Evolutionary conservation across 2,113 vertebrate genomes (phyloP).

Genomic region (Ceuthmochares aereus): DNA sequence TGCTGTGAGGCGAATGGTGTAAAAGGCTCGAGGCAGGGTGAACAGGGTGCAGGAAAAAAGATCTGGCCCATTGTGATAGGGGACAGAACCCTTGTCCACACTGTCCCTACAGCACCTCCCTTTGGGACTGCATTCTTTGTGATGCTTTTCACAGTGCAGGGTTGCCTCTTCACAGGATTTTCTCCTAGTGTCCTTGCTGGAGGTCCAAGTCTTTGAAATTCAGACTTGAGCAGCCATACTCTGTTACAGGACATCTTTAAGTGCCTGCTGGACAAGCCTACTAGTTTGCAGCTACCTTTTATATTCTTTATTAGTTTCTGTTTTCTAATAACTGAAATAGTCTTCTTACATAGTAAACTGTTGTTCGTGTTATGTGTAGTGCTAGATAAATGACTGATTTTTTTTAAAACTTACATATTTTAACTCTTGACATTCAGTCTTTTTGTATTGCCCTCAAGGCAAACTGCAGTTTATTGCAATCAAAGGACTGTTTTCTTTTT

Average conservation of each 20-base stretch:
- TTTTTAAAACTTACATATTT: not conserved
- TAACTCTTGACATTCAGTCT: not conserved
- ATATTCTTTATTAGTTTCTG: not conserved
- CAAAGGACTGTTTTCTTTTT: not conserved
- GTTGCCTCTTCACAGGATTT: not conserved
- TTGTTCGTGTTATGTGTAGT: not conserved
- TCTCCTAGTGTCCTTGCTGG: no score
- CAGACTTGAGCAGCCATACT: accelerated
- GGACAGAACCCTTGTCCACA: not conserved
- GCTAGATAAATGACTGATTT: not conserved
- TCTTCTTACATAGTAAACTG: not conserved
- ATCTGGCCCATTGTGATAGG: not conserved
- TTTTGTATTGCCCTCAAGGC: not conserved
- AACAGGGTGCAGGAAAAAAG: not conserved
- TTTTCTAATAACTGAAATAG: not conserved
- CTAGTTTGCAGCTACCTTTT: not conserved
- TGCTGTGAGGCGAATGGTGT: accelerated
- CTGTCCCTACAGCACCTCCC: not conserved
- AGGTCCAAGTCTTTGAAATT: not conserved
- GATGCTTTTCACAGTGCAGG: not conserved
- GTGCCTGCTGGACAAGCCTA: not conserved
- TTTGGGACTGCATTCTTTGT: not conserved
- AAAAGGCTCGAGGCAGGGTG: not conserved
- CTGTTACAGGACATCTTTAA: not conserved
- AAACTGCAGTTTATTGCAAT: not conserved